These are phyloP conservation scores for Ferdinandea cuprea DNA, from an alignment of 2,888 invertebrate species.

Conservation along the genomic window DNA sequence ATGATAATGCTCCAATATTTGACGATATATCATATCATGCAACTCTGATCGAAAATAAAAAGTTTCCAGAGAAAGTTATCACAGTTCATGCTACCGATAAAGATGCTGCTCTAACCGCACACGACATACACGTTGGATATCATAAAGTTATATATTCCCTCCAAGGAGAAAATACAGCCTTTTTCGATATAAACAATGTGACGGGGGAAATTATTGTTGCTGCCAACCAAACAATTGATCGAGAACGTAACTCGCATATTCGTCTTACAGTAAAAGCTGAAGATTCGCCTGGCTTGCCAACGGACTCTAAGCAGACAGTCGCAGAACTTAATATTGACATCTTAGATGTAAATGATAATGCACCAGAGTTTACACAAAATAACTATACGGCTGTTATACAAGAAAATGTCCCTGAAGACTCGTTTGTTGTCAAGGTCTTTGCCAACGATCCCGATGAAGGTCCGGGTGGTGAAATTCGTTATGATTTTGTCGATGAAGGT, in stretches of 20 bases:
- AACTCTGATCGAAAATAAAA: conserved; percentile 88
- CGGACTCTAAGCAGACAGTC: conserved; percentile 87
- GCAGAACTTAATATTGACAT: conserved; percentile 88
- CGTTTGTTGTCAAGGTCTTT: conserved; percentile 87
- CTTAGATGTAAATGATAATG: conserved; percentile 91
- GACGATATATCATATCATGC: conserved; percentile 88
- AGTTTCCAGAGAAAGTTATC: conserved; percentile 87
- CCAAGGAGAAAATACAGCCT: conserved; percentile 88
- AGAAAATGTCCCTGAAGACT: conserved; percentile 88
- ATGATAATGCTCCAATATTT: conserved; percentile 91
- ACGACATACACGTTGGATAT: conserved; percentile 86
- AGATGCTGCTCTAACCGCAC: conserved; percentile 86
- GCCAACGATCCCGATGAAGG: conserved; percentile 92
- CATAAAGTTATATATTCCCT: conserved; percentile 89
- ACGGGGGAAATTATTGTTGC: conserved; percentile 88
- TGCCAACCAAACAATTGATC: conserved; percentile 87
- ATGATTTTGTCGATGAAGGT: conserved; percentile 89
- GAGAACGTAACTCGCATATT: conserved; percentile 88
- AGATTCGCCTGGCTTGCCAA: conserved; percentile 89
- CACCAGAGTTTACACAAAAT: conserved; percentile 87
- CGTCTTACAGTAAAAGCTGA: conserved; percentile 89
- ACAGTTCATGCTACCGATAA: conserved; percentile 89
- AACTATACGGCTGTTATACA: conserved; percentile 89
- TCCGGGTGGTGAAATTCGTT: conserved; percentile 88
- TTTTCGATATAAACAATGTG: conserved; percentile 88